phyloP scores from a whole-genome alignment of 2,113 vertebrate genomes.

The Carollia perspicillata region DNA sequence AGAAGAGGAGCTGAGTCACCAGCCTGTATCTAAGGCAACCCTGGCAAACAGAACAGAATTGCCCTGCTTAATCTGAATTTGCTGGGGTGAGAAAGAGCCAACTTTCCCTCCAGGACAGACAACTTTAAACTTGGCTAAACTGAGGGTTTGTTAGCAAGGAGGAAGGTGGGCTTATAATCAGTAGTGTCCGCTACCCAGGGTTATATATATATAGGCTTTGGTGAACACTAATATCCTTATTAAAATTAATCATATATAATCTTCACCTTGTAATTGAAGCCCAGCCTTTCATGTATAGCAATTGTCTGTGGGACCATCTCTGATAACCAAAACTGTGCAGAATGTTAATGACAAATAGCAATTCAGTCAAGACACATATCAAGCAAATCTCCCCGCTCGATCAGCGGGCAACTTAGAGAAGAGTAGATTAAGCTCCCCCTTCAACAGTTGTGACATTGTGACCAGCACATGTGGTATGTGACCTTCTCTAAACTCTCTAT shows the following conservation, averaged over 20 bases:
- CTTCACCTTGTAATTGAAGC: not conserved
- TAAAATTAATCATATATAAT: not conserved
- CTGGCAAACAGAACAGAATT: not conserved
- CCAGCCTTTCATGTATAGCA: not conserved
- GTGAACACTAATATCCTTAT: not conserved
- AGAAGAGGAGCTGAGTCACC: not conserved
- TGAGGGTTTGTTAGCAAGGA: not conserved
- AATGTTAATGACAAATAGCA: not conserved
- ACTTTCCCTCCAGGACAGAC: not conserved
- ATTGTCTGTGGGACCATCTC: not conserved
- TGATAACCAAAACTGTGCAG: not conserved
- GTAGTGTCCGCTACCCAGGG: not conserved
- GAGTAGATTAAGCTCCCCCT: not conserved
- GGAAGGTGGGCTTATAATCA: not conserved
- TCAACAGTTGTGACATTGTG: not conserved
- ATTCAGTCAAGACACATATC: not conserved
- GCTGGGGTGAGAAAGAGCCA: not conserved
- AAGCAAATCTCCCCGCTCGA: not conserved
- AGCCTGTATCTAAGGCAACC: not conserved
- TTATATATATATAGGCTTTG: not conserved
- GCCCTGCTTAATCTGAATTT: not conserved
- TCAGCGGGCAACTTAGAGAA: not conserved
- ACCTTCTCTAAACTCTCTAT: constrained; percentile 62
- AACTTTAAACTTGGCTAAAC: not conserved
- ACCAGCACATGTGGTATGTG: constrained; percentile 59